Percentiles rank a stretch among this genome's conserved stretches.
Evolutionary conservation across 2,113 vertebrate genomes (phyloP).

Genomic region (Pycnonotus jocosus): DNA sequence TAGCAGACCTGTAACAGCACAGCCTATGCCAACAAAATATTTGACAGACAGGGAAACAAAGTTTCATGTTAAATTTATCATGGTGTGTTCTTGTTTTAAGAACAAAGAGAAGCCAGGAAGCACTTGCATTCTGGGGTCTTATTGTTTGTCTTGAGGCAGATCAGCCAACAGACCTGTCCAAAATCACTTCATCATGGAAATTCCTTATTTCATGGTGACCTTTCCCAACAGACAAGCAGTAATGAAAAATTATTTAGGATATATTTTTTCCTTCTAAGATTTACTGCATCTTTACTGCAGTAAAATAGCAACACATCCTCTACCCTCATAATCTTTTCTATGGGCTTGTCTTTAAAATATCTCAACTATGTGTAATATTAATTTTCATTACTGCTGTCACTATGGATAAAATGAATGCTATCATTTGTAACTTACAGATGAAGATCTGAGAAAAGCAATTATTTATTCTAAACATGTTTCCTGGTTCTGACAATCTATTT

Average conservation of each 20-base stretch:
- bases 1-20: background rate
- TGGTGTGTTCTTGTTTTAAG: background rate
- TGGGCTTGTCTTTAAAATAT: background rate
- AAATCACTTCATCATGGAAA: background rate
- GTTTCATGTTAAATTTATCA: background rate
- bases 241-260: background rate
- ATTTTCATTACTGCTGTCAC: background rate
- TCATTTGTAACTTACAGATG: background rate
- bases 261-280: background rate
- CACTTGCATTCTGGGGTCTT: background rate
- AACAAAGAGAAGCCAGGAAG: background rate
- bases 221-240: background rate
- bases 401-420: background rate
- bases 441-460: background rate
- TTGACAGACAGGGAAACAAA: background rate
- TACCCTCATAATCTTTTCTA: background rate
- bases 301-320: background rate
- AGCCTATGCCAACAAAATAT: background rate
- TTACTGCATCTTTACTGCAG: background rate
- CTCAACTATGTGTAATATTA: background rate
- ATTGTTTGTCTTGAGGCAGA: background rate
- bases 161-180: background rate
- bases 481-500: background rate
- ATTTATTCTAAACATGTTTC: background rate
- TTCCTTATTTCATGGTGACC: background rate